phyloP scores from a whole-genome alignment of 2,113 vertebrate species.

The Cyrtonyx montezumae region DNA sequence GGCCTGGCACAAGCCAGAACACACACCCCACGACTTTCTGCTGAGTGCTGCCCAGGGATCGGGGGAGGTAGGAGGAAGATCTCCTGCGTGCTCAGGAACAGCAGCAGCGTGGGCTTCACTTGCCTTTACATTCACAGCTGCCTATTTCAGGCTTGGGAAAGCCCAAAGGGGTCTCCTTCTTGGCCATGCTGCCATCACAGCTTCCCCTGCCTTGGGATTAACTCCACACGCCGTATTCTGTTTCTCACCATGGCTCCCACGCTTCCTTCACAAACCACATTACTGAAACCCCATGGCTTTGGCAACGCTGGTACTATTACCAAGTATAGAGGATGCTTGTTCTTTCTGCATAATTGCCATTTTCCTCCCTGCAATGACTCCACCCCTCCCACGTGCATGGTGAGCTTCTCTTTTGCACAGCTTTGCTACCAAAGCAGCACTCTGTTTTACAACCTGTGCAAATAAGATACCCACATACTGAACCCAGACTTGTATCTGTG shows the following conservation, averaged over 20 bases:
- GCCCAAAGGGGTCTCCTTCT: neutral
- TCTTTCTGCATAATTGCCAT: neutral
- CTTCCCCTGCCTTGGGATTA: neutral
- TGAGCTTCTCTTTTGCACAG: slow-evolving; percentile 20
- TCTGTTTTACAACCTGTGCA: slow-evolving; percentile 10
- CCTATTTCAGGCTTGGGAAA: neutral
- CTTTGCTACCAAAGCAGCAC: slow-evolving; percentile 37
- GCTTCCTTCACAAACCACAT: neutral
- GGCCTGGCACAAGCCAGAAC: neutral
- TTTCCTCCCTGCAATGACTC: neutral
- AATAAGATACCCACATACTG: neutral
- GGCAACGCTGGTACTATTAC: neutral
- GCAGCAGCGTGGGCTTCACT: neutral
- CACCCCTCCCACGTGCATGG: neutral
- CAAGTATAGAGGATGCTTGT: neutral
- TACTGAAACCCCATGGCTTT: neutral
- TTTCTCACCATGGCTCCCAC: neutral
- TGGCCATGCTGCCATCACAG: neutral
- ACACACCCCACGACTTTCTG: neutral
- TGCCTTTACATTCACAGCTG: neutral
- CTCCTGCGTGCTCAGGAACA: rapidly evolving
- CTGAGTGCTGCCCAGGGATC: rapidly evolving
- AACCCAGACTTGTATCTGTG: neutral
- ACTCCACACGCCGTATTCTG: neutral
- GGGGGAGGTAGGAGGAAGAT: rapidly evolving